A percentile compares a stretch with the other conserved stretches of the same genome.
phyloP scores from a whole-genome alignment of 2,888 invertebrate genomes.

The Candidula unifasciata region DNA sequence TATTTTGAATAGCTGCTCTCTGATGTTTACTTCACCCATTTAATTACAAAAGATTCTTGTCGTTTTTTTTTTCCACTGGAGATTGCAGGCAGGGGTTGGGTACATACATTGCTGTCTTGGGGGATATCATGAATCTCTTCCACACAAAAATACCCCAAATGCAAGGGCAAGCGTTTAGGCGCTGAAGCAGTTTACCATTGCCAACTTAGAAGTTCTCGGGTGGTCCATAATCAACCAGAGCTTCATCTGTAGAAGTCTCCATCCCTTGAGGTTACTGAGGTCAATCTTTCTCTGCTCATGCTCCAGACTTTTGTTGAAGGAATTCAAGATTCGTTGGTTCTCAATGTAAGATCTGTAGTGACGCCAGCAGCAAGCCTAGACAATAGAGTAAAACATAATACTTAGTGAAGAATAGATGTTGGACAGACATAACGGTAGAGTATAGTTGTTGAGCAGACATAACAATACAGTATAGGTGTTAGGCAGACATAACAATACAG shows the following conservation, averaged over 20 bases:
- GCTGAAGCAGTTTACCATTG: conserved; percentile 70
- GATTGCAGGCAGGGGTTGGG: too few species aligned
- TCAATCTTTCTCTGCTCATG: conserved; percentile 69
- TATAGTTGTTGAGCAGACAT: too few species aligned
- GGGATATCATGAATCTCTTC: too few species aligned
- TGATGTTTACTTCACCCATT: too few species aligned
- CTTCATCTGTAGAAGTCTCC: conserved; percentile 71
- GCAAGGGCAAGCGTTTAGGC: neutral
- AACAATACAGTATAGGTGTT: too few species aligned
- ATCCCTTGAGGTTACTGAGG: conserved; percentile 67
- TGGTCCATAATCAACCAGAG: conserved; percentile 76
- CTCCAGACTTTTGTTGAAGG: conserved; percentile 72
- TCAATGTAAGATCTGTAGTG: conserved; percentile 75
- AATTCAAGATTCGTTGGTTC: conserved; percentile 74
- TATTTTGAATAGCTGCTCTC: too few species aligned
- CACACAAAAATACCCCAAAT: too few species aligned
- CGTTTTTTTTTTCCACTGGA: too few species aligned
- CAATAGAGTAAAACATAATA: neutral
- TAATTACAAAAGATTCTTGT: too few species aligned
- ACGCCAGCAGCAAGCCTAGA: conserved; percentile 75
- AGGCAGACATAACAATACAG: neutral
- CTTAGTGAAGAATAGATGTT: too few species aligned
- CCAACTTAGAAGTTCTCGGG: conserved; percentile 73
- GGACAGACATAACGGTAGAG: too few species aligned
- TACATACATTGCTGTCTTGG: too few species aligned